Base-by-base conservation (phyloP, 2,797 vertebrate species). In the Pangasius larnaudii region DNA sequence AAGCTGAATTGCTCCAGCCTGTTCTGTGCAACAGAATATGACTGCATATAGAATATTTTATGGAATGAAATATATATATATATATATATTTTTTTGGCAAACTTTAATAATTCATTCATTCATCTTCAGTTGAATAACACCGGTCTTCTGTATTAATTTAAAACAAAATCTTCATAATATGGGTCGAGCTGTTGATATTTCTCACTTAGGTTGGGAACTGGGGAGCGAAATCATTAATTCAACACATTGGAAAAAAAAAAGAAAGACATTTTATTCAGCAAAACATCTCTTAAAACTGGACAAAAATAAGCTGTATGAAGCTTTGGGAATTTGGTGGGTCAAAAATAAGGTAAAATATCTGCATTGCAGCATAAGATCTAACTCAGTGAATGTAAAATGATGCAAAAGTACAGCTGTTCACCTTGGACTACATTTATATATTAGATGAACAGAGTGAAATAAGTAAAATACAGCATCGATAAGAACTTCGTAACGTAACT, bases 251-350 rank as follows among this genome's bases (percentile, higher is more conserved):
- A 39, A 39, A 39, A 39, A 39, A 39, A 95, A 94, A 83, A 80
- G 67, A 72, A 94, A 42, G 72, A 85, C 16, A 61, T 85, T 95
- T 95, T 96, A 95, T 95, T 95, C 78, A 93, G 88, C 88, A 94
- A 92, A 93, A 90, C 92, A 92, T 93, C 91, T 90, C 89, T 92
- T 88, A 82, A 89, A 91, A 90, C 78, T 59, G 85, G 82, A 94
- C 92, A 94, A 93, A 91, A 88, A 88, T 69, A 92, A 93, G 88
- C 93, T 90, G 88, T 91, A 89, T 92, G 88, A 89, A 86, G 89
- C 89, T 87, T 91, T 85, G 63, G 77, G 72, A 84, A 81, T 75
- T 82, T 84, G 58, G 80, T 88, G 14, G 39, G 61, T 82, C 27
- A 85, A 88, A 63, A 49, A 51, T 27, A 61, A 13, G 18, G 33